Evolutionary conservation across 1,140 invertebrate genomes (phyloP).

Genomic region (Zaprionus africanus): DNA sequence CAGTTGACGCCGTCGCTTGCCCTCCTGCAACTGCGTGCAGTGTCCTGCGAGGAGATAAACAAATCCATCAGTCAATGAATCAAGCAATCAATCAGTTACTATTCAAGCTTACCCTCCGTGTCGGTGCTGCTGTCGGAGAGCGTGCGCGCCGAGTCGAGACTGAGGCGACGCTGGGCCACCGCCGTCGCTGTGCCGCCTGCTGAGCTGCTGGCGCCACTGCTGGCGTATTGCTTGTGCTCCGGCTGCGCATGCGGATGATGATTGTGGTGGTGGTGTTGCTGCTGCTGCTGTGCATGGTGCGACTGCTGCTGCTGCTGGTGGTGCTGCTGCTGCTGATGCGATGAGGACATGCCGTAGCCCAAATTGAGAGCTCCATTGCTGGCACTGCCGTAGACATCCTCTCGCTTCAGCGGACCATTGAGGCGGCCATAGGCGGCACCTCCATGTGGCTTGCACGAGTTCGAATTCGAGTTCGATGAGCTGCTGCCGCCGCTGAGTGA

Average conservation of each 20-base stretch:
- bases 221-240: slow-evolving; percentile 60
- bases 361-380: slow-evolving; percentile 31
- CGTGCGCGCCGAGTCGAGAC: slow-evolving; percentile 89
- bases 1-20: slow-evolving; percentile 72
- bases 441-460: slow-evolving; percentile 60
- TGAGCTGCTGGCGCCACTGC: slow-evolving; percentile 51
- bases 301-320: slow-evolving; percentile 21
- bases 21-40: slow-evolving; percentile 74
- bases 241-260: slow-evolving; percentile 36
- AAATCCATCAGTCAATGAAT: not conserved
- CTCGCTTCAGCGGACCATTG: slow-evolving; percentile 68
- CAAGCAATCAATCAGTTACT: not conserved
- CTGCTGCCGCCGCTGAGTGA: slow-evolving; percentile 85
- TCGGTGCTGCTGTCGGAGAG: slow-evolving; percentile 89
- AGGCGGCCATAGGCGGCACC: slow-evolving; percentile 48
- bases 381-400: slow-evolving; percentile 75
- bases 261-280: slow-evolving; percentile 31
- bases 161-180: slow-evolving; percentile 86
- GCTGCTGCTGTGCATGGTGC: slow-evolving; percentile 31
- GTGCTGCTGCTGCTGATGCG: slow-evolving; percentile 16
- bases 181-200: slow-evolving; percentile 47
- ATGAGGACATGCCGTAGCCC: slow-evolving; percentile 33
- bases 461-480: slow-evolving; percentile 71
- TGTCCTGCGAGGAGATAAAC: slow-evolving; percentile 51
- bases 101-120: slow-evolving; percentile 83